Evolutionary conservation across 2,113 vertebrate genomes (phyloP).

Genomic region (Colinus virginianus): DNA sequence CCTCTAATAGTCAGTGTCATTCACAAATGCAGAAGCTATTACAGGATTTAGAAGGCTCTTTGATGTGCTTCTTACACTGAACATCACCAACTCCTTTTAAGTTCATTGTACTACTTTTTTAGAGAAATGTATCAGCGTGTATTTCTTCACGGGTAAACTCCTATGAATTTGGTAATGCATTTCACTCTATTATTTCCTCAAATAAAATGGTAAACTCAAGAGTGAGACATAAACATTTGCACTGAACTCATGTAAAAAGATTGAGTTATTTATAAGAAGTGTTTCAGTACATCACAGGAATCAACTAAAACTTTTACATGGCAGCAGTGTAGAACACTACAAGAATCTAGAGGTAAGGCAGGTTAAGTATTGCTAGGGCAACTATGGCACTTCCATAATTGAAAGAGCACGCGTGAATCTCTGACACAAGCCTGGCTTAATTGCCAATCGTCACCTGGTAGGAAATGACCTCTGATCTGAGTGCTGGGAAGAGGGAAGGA

Average conservation of each 20-base stretch:
- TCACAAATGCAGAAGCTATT: slow-evolving; percentile 44
- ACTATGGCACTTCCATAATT: not conserved
- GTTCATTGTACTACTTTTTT: not conserved
- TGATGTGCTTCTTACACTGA: slow-evolving; percentile 47
- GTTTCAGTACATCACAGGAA: not conserved
- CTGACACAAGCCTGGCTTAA: not conserved
- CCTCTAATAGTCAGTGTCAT: slow-evolving; percentile 51
- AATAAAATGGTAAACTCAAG: not conserved
- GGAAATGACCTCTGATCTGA: not conserved
- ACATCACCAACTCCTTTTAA: slow-evolving; percentile 24
- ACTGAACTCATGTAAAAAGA: fast-evolving
- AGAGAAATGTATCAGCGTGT: not conserved
- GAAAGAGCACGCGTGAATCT: not conserved
- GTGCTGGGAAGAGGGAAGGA: not conserved
- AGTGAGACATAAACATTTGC: not conserved
- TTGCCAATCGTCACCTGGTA: slow-evolving; percentile 39
- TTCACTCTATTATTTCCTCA: not conserved
- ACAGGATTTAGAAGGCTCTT: slow-evolving; percentile 28
- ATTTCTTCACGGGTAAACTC: not conserved
- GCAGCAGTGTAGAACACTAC: not conserved
- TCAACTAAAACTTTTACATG: not conserved
- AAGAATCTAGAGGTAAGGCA: not conserved
- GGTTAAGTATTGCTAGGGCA: not conserved
- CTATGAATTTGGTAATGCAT: not conserved
- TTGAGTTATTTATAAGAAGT: not conserved